Evolutionary conservation across 2,888 invertebrate species (phyloP).

Genomic region (Incurvaria masculella): DNA sequence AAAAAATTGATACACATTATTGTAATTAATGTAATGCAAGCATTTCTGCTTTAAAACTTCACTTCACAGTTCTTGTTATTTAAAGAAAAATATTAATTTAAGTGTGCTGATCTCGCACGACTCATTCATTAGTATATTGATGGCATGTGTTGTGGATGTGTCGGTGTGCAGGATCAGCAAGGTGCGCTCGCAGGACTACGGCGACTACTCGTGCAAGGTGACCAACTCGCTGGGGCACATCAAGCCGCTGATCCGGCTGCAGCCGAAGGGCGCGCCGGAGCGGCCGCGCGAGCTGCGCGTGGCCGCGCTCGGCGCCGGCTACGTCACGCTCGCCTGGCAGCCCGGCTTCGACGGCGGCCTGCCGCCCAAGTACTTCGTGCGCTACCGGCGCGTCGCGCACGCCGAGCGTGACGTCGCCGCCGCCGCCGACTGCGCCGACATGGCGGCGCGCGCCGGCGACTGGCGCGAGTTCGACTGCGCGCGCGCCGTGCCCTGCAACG

Average conservation of each 20-base stretch:
- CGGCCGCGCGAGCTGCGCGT: slow-evolving; percentile 71
- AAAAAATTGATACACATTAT: too few relatives aligned
- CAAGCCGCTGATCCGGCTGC: slow-evolving; percentile 72
- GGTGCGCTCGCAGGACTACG: slow-evolving; percentile 81
- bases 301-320: slow-evolving; percentile 73
- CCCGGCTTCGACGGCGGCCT: slow-evolving; percentile 90
- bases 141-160: too few relatives aligned
- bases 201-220: slow-evolving; percentile 87
- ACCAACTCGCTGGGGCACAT: slow-evolving; percentile 78
- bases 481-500: slow-evolving; percentile 83
- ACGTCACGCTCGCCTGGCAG: slow-evolving; percentile 80
- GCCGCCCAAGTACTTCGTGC: slow-evolving; percentile 83
- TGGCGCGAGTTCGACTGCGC: slow-evolving; percentile 87
- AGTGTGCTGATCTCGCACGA: too few relatives aligned
- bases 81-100: too few relatives aligned
- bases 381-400: slow-evolving; percentile 66
- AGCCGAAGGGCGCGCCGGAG: slow-evolving; percentile 86
- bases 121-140: too few relatives aligned
- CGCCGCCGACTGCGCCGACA: slow-evolving; percentile 59
- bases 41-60: too few relatives aligned
- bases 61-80: too few relatives aligned
- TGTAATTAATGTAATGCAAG: too few relatives aligned
- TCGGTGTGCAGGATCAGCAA: slow-evolving; percentile 67
- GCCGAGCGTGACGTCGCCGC: slow-evolving; percentile 58
- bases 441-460: slow-evolving; percentile 57